Evolutionary conservation across 2,797 vertebrate species (phyloP).

Genomic region (Diceros bicornis): DNA sequence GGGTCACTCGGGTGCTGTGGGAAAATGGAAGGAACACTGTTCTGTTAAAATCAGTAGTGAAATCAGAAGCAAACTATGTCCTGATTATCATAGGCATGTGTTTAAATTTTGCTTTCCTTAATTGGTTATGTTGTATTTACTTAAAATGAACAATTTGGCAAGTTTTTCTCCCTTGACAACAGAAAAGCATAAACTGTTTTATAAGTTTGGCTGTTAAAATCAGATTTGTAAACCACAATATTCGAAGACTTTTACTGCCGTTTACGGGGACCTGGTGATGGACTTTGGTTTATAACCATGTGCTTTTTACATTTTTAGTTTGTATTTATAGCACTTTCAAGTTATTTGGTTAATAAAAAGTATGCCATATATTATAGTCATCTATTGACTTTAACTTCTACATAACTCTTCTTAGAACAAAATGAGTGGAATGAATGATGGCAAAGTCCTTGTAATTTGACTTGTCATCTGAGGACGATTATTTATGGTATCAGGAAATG

Average conservation of each 20-base stretch:
- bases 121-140: slow-evolving; percentile 93
- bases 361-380: slow-evolving; percentile 35
- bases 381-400: slow-evolving; percentile 63
- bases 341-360: slow-evolving; percentile 66
- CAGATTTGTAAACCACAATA: slow-evolving; percentile 90
- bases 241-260: slow-evolving; percentile 85
- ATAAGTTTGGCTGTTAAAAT: slow-evolving; percentile 92
- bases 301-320: slow-evolving; percentile 82
- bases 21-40: slow-evolving; percentile 90
- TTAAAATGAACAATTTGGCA: slow-evolving; percentile 93
- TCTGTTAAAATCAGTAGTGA: slow-evolving; percentile 92
- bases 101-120: slow-evolving; percentile 93
- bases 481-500: slow-evolving; percentile 77
- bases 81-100: slow-evolving; percentile 91
- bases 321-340: slow-evolving; percentile 75
- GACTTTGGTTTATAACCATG: slow-evolving; percentile 78
- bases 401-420: slow-evolving; percentile 65
- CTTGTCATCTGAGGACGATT: slow-evolving; percentile 72
- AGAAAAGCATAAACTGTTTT: slow-evolving; percentile 91
- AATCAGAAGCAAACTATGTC: slow-evolving; percentile 93
- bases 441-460: slow-evolving; percentile 62
- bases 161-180: slow-evolving; percentile 92
- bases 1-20: slow-evolving; percentile 93
- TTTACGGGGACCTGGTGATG: slow-evolving; percentile 83
- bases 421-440: slow-evolving; percentile 56